Percentiles rank a stretch among this genome's conserved stretches.
These are phyloP conservation scores for Phyto melanocephala DNA, from an alignment of 2,888 invertebrate species.

Conservation along the genomic window DNA sequence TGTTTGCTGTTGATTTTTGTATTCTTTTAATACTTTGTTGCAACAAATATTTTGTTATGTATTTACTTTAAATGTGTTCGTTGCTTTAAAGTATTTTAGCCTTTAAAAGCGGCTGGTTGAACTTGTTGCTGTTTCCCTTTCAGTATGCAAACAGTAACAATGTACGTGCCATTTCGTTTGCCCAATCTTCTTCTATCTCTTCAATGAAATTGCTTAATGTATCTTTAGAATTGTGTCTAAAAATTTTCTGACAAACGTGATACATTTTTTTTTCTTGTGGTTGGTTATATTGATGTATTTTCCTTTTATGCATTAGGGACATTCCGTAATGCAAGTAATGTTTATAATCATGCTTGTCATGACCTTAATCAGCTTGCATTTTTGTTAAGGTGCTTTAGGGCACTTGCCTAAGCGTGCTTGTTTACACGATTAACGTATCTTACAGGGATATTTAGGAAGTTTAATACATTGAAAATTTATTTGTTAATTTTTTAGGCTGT, in stretches of 20 bases:
- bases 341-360: constrained; percentile 29
- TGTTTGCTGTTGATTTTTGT: constrained; percentile 40
- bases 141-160: constrained; percentile 32
- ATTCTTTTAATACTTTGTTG: constrained; percentile 58
- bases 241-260: constrained; percentile 45
- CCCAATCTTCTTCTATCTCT: neutral
- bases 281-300: neutral
- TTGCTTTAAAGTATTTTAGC: constrained; percentile 20
- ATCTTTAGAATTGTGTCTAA: constrained; percentile 37
- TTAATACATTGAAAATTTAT: too few species aligned
- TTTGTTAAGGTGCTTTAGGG: neutral
- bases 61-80: neutral
- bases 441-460: too few species aligned
- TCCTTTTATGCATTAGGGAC: neutral
- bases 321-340: constrained; percentile 22
- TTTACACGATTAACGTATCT: too few species aligned
- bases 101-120: neutral
- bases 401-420: neutral
- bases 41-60: constrained; percentile 31
- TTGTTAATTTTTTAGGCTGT: too few species aligned
- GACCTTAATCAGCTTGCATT: constrained; percentile 36
- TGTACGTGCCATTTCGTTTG: constrained; percentile 9
- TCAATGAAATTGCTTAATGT: constrained; percentile 33
- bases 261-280: constrained; percentile 14
- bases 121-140: constrained; percentile 31